These are phyloP conservation scores for Hystrix brachyura DNA, from an alignment of 2,113 vertebrate genomes.

Conservation along the genomic window DNA sequence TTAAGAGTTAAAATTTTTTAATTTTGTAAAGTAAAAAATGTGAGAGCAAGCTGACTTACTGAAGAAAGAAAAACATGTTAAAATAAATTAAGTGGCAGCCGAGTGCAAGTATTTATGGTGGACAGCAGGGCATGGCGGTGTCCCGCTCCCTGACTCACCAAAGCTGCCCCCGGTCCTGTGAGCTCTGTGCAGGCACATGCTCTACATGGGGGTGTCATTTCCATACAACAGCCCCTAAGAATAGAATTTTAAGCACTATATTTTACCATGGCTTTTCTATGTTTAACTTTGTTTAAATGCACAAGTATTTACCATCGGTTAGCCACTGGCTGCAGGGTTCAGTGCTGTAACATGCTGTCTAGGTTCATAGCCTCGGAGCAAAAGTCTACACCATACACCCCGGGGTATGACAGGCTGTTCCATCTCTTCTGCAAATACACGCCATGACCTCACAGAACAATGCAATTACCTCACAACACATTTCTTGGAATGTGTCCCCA, in stretches of 20 bases:
- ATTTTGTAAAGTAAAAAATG: no score
- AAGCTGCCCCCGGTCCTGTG: no score
- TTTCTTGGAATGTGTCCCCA: no score
- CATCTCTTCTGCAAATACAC: not conserved
- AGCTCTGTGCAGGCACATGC: no score
- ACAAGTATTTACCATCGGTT: not conserved
- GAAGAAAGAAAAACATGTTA: not conserved
- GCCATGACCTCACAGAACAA: not conserved
- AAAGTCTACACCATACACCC: no score
- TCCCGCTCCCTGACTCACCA: not conserved
- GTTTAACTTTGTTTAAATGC: not conserved
- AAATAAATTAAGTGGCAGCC: not conserved
- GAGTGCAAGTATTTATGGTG: no score
- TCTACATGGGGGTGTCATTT: no score
- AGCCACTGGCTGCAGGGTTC: not conserved
- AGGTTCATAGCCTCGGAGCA: not conserved
- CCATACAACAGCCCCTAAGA: not conserved
- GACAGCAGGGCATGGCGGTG: not conserved
- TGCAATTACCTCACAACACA: not conserved
- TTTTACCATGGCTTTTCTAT: not conserved
- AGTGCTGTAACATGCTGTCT: no score
- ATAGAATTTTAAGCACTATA: not conserved
- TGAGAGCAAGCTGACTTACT: not conserved
- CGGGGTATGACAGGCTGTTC: not conserved
- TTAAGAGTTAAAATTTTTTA: not conserved